Evolutionary conservation across 2,888 invertebrate species (phyloP).

Genomic region (Ceriagrion tenellum): DNA sequence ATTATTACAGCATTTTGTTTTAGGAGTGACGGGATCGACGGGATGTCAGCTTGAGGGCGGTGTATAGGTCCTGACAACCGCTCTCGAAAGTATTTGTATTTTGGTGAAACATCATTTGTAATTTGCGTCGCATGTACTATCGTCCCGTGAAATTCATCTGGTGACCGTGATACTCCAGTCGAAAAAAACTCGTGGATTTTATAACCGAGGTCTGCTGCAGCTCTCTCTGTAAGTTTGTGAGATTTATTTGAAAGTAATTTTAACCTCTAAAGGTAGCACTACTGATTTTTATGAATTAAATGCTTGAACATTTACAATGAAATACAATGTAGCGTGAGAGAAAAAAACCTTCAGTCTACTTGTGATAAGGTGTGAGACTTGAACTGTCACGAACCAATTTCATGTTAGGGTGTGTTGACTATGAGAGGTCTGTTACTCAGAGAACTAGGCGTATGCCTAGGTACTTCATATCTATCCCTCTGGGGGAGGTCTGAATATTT

Average conservation of each 20-base stretch:
- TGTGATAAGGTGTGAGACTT: background rate
- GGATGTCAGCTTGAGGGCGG: slow-evolving; percentile 49
- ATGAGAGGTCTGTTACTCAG: background rate
- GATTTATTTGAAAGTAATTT: background rate
- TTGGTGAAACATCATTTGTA: background rate
- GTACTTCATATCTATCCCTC: background rate
- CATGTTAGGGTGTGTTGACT: background rate
- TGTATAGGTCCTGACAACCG: slow-evolving; percentile 9
- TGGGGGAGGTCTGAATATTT: background rate
- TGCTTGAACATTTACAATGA: background rate
- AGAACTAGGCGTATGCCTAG: background rate
- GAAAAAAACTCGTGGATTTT: background rate
- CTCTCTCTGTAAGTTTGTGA: background rate
- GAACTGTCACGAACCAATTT: background rate
- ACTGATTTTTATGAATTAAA: background rate
- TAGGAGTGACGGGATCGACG: slow-evolving; percentile 22
- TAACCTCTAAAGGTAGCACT: background rate
- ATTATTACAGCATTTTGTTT: slow-evolving; percentile 67
- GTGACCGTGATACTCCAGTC: background rate
- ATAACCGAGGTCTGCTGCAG: background rate
- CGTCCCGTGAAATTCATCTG: background rate
- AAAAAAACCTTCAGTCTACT: background rate
- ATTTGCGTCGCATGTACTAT: background rate
- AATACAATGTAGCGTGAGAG: background rate
- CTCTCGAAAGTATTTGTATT: background rate